Base-by-base conservation (phyloP, 2,797 vertebrate species). In the Urocyon cinereoargenteus region DNA sequence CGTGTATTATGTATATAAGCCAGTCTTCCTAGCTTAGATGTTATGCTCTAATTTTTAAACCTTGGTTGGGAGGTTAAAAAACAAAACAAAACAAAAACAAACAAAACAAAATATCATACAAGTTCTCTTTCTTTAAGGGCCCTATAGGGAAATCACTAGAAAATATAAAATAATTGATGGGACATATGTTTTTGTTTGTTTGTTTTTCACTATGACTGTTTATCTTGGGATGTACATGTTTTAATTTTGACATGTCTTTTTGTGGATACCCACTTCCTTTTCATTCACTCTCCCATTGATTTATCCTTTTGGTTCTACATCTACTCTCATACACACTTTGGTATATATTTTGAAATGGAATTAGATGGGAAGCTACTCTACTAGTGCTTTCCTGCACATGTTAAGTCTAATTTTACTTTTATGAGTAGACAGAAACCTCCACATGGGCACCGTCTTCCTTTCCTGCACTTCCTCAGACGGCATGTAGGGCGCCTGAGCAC, bases 341-440 rank as follows among this genome's bases (percentile, higher is more conserved):
- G 14, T 68, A 34, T 77, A 16, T 86, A 62, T 90, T 97, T 85
- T 90, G 73, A 93, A 93, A 61, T 94, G 9, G 59, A 87, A 93
- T 91, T 66, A 82, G 84, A 73, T 89, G 49, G 49, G 59, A 94
- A 84, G n/a, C n/a, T 96, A 75, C 64, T 85, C 19, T 70, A 59
- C n/a, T 92, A 10, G 10, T 89, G 16, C 72, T 95, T 94, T 73
- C 85, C 59, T 82, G 28, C 12, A 96, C 85, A 40, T 94, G 96
- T 94, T 86, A 91, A 95, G 68, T 93, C 51, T 93, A 72, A 86
- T 75, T 94, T 94, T 95, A 79, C 86, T 94, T 95, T 91, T 94
- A 36, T 84, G 15, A 92, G 40, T 24, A 95, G 78, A 19, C 57
- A 83, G 28, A 93, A 93, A 75, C 51, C 55, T 92, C 61, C 49